A percentile compares a stretch with the other conserved stretches of the same genome.
These are phyloP conservation scores for Notolepis coatsorum DNA, from an alignment of 2,797 vertebrate species.

Conservation along the genomic window DNA sequence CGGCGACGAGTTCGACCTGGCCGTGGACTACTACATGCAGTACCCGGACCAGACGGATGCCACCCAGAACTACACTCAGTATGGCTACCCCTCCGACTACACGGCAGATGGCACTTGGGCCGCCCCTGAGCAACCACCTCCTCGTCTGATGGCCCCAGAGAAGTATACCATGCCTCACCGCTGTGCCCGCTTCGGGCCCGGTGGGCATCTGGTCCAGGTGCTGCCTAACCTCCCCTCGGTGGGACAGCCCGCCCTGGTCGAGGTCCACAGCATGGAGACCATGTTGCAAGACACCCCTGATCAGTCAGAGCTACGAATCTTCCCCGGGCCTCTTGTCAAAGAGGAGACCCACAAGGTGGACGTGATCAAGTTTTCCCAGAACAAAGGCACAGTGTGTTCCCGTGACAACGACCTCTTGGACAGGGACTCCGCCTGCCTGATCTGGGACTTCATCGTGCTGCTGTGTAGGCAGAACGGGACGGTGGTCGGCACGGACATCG, in stretches of 20 bases:
- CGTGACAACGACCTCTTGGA: constrained; percentile 90
- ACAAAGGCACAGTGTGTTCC: constrained; percentile 89
- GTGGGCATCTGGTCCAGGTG: constrained; percentile 92
- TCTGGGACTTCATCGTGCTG: constrained; percentile 96
- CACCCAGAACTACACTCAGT: constrained; percentile 83
- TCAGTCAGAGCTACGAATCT: constrained; percentile 89
- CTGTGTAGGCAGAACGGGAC: constrained; percentile 98
- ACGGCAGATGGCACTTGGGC: constrained; percentile 83
- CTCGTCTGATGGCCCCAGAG: constrained; percentile 92
- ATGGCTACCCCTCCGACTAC: constrained; percentile 80
- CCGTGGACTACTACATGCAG: constrained; percentile 84
- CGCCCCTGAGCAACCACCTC: constrained; percentile 87
- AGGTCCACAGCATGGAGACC: constrained; percentile 94
- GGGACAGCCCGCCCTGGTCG: constrained; percentile 96
- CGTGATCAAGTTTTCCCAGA: constrained; percentile 97
- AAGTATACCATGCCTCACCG: constrained; percentile 93
- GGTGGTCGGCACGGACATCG: constrained; percentile 96
- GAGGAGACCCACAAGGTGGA: constrained; percentile 99
- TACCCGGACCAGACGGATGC: constrained; percentile 81
- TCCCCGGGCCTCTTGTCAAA: constrained; percentile 94
- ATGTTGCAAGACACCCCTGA: constrained; percentile 90
- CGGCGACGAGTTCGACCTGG: constrained; percentile 88
- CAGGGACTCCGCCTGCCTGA: constrained; percentile 92
- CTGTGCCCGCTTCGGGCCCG: constrained; percentile 93
- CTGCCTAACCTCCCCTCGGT: constrained; percentile 94